phyloP scores from a whole-genome alignment of 2,888 invertebrate species.

The Thymelicus acteon region DNA sequence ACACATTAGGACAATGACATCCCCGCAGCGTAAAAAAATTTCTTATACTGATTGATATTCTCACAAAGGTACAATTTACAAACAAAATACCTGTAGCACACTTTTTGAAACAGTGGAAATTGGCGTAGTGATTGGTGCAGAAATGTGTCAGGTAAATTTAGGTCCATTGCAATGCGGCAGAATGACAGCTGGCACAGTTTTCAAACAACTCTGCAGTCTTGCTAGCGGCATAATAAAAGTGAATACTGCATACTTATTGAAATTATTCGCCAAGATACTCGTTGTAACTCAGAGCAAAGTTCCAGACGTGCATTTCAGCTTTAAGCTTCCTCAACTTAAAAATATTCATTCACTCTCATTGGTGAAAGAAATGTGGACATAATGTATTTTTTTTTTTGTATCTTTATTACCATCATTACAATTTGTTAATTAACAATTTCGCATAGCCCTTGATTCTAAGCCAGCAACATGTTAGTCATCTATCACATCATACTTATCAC shows the following conservation, averaged over 20 bases:
- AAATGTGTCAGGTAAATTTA: constrained; percentile 36
- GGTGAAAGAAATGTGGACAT: too few relatives aligned
- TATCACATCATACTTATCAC: too few relatives aligned
- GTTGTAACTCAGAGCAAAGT: not conserved
- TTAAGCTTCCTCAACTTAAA: not conserved
- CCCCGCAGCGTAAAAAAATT: too few relatives aligned
- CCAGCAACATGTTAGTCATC: too few relatives aligned
- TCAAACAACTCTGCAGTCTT: constrained; percentile 15
- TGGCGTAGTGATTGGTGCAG: constrained; percentile 29
- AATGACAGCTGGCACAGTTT: constrained; percentile 32
- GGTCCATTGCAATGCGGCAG: constrained; percentile 31
- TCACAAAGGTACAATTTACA: constrained; percentile 32
- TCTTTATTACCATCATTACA: too few relatives aligned
- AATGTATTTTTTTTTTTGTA: too few relatives aligned
- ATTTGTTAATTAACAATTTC: too few relatives aligned
- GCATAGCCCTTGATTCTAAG: too few relatives aligned
- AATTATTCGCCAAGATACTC: not conserved
- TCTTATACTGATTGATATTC: constrained; percentile 5
- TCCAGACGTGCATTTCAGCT: not conserved
- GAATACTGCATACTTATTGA: constrained; percentile 15
- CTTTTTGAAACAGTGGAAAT: constrained; percentile 29
- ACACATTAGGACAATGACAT: too few relatives aligned
- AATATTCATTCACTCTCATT: too few relatives aligned
- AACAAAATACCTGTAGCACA: constrained; percentile 42
- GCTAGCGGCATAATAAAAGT: not conserved